These are phyloP conservation scores for Rhagium mordax DNA, from an alignment of 2,888 invertebrate species.

Conservation along the genomic window DNA sequence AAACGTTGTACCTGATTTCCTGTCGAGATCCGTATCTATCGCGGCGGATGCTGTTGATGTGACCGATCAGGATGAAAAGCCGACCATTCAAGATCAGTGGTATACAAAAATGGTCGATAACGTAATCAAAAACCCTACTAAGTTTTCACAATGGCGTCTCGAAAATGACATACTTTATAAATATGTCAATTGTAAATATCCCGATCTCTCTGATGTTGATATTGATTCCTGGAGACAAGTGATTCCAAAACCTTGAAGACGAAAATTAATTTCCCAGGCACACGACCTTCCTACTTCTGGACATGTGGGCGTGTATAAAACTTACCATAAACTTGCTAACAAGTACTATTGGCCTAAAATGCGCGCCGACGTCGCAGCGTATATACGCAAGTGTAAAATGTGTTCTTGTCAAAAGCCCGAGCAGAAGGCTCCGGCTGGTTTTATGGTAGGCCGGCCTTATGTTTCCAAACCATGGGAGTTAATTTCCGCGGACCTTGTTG, in stretches of 20 bases:
- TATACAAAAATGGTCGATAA: slow-evolving; percentile 14
- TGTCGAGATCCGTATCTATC: slow-evolving; percentile 33
- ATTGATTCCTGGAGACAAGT: no score
- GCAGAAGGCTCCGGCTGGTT: slow-evolving; percentile 27
- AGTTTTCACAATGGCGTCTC: background rate
- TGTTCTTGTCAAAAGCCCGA: slow-evolving; percentile 29
- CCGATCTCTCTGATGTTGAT: no score
- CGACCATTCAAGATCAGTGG: slow-evolving; percentile 24
- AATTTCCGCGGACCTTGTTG: slow-evolving; percentile 43
- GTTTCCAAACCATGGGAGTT: slow-evolving; percentile 40
- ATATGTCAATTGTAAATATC: no score
- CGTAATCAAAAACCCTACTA: background rate
- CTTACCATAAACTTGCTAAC: slow-evolving; percentile 26
- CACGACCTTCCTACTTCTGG: slow-evolving; percentile 16
- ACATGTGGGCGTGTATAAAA: slow-evolving; percentile 37
- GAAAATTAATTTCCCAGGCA: background rate
- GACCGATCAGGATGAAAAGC: no score
- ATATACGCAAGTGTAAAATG: background rate
- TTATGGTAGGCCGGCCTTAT: slow-evolving; percentile 26
- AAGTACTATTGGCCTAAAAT: slow-evolving; percentile 36
- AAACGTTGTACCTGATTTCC: slow-evolving; percentile 40
- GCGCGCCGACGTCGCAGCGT: slow-evolving; percentile 10
- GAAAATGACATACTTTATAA: no score
- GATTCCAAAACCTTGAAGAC: no score
- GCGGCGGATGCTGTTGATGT: background rate